Evolutionary conservation across 2,113 vertebrate genomes (phyloP).

Genomic region (Colossoma macropomum): DNA sequence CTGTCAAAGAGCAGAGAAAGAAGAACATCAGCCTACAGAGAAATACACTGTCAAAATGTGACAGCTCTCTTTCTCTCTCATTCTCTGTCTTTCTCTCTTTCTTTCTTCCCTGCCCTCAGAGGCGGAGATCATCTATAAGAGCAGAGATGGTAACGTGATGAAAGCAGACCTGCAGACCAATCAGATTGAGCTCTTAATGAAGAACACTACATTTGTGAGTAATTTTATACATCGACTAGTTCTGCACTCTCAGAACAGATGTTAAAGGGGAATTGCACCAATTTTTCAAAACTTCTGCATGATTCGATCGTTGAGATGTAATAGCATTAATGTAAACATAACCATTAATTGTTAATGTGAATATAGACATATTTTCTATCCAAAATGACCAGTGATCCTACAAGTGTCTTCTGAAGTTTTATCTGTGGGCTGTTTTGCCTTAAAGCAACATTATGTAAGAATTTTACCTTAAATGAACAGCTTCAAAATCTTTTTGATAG

Average conservation of each 20-base stretch:
- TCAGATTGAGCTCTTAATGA: conserved; percentile 71
- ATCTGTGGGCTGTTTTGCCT: too few relatives aligned
- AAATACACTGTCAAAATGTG: not conserved
- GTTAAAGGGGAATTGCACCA: too few relatives aligned
- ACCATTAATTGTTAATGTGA: too few relatives aligned
- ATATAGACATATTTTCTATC: too few relatives aligned
- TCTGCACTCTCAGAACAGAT: not conserved
- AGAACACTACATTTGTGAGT: conserved; percentile 79
- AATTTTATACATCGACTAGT: not conserved
- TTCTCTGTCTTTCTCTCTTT: conserved; percentile 21
- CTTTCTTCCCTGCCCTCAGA: conserved; percentile 52
- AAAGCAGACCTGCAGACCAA: conserved; percentile 63
- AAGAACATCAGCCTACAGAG: not conserved
- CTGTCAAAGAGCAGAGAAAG: conserved; percentile 21
- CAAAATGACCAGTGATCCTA: too few relatives aligned
- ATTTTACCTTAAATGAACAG: too few relatives aligned
- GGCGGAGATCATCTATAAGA: conserved; percentile 68
- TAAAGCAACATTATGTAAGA: too few relatives aligned
- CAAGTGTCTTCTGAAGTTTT: too few relatives aligned
- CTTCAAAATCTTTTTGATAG: too few relatives aligned
- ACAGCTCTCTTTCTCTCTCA: not conserved
- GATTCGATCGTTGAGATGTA: too few relatives aligned
- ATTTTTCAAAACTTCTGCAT: too few relatives aligned
- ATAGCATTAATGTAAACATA: too few relatives aligned
- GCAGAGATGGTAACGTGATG: conserved; percentile 71